Evolutionary conservation across 2,113 vertebrate genomes (phyloP).

Genomic region (Grallaria varia): DNA sequence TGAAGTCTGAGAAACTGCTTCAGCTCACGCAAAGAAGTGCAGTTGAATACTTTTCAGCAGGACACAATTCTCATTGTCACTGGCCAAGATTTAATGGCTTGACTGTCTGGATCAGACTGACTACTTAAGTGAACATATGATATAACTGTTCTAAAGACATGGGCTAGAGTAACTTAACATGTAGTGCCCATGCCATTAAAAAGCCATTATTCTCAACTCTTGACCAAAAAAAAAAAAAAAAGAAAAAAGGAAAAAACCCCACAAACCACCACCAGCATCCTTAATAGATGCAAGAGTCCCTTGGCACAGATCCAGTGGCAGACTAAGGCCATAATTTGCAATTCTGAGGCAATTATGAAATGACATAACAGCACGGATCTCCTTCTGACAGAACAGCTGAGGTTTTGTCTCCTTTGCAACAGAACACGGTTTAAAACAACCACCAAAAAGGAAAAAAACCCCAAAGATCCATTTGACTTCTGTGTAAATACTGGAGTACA

Average conservation of each 20-base stretch:
- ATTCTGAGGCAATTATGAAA: constrained; percentile 45
- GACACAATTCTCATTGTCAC: constrained; percentile 20
- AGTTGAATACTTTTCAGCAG: constrained; percentile 6
- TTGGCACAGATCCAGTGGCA: neutral
- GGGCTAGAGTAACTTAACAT: neutral
- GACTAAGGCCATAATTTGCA: constrained; percentile 9
- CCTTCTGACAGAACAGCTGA: neutral
- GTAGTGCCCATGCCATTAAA: neutral
- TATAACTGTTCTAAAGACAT: no score
- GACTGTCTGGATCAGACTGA: neutral
- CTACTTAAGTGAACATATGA: no score
- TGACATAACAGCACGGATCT: constrained; percentile 35
- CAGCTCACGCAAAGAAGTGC: neutral
- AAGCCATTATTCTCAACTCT: neutral
- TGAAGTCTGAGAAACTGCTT: neutral
- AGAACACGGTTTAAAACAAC: neutral
- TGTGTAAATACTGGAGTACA: neutral
- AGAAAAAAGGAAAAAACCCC: neutral
- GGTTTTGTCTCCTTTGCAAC: neutral
- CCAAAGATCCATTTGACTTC: neutral
- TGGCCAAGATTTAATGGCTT: constrained; percentile 25
- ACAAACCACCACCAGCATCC: neutral
- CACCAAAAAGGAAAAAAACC: neutral
- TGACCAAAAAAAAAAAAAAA: neutral
- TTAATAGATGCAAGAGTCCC: neutral